Conservation (phyloP, 2,797 vertebrate species). For the Myotis pilosus region DNA sequence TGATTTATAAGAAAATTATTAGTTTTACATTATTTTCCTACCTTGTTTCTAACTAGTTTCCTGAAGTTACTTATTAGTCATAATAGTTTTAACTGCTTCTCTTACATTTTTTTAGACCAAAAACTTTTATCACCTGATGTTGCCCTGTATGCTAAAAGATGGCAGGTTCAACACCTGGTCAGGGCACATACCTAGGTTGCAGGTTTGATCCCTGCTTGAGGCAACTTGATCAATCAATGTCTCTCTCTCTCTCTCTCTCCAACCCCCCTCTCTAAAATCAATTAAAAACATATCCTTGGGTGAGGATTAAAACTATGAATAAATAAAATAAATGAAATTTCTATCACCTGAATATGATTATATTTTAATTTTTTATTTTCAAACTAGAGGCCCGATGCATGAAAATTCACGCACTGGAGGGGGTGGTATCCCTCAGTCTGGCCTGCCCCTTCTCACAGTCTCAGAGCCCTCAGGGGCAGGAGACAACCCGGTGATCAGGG, state of each 20-base stretch:
- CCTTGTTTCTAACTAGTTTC: slow-evolving; percentile 13
- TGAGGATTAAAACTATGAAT: not conserved
- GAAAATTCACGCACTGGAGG: no score
- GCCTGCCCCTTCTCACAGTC: no score
- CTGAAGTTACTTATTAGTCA: not conserved
- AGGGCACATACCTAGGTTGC: not conserved
- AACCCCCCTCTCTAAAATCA: not conserved
- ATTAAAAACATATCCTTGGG: not conserved
- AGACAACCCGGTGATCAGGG: no score
- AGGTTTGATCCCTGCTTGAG: not conserved
- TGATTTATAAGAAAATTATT: not conserved
- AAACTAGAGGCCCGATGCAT: not conserved
- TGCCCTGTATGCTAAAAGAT: not conserved
- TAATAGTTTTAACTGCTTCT: not conserved
- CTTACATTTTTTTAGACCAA: not conserved
- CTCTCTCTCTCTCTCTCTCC: no score
- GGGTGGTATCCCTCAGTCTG: no score
- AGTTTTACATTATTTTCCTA: not conserved
- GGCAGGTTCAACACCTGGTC: not conserved
- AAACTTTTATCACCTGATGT: not conserved
- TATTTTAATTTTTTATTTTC: not conserved
- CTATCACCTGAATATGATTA: not conserved
- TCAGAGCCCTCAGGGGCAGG: no score
- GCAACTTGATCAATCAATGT: not conserved
- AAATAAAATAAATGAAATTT: not conserved